Evolutionary conservation across 2,888 invertebrate genomes (phyloP), one percentile per base, ranked within the genome.

Genomic region (Cepaea hortensis): DNA sequence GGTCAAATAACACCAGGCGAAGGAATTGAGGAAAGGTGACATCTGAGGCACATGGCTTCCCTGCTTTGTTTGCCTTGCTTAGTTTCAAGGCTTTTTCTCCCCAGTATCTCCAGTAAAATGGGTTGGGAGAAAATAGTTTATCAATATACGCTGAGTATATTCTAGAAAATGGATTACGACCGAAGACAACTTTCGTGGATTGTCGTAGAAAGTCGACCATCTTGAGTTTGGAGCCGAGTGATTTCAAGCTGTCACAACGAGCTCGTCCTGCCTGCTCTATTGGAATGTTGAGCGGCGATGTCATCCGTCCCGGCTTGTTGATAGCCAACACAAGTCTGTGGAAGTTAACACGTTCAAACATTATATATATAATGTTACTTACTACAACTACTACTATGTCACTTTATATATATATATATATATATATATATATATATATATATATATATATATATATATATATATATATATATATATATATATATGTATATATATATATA

Each of bases 141-240:
- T 90, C 90, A 62, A 90, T 87, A 73, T 87, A 89, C 0, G 89
- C 88, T 13, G 90, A 90, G 55, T 89, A 87, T 50, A 90, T 87
- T 35, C 90, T 46, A 20, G 88, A 83, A 76, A 88, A 90, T 0
- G 90, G 90, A 70, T 90, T 86, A 2, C 90, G 75, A 1, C 88
- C 89, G 65, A 89, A 90, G 46, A 89, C 62, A 70, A 88, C 82
- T 82, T 87, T 87, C 5, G 75, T 48, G 2, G 89, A 83, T 0
- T 55, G 3, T 0, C 72, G 46, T 18, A 89, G 35, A 23, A 88
- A 87, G 15, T 11, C 6, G 11, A 72, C 7, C n/a, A 55, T 62
- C 11, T 50, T 9, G 3, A 7, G 4, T 18, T 13, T n/a, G 3
- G 73, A 50, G 3, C 65, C 46, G 18, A 83, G 3, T 0, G 80